Conservation (phyloP, 2,113 vertebrate species). For the Cariama cristata region DNA sequence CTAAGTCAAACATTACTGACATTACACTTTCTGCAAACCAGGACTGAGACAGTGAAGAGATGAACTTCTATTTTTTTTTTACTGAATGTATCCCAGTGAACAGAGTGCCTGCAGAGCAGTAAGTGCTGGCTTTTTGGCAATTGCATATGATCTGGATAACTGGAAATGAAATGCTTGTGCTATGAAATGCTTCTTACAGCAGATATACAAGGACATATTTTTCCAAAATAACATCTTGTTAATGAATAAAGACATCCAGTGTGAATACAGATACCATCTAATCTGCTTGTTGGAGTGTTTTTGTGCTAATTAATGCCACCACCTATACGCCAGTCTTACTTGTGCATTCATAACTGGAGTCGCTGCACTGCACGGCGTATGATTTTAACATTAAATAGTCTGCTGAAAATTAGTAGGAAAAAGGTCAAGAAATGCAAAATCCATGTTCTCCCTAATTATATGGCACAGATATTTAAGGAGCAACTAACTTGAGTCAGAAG, state of each 20-base stretch:
- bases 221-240: background rate
- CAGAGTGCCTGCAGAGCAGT: background rate
- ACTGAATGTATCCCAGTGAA: background rate
- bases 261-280: background rate
- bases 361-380: fast-evolving
- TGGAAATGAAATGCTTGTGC: background rate
- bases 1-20: background rate
- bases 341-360: background rate
- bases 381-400: slow-evolving; percentile 15
- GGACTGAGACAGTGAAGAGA: background rate
- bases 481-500: background rate
- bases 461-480: slow-evolving; percentile 4
- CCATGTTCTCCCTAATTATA: background rate
- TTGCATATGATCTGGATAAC: background rate
- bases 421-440: slow-evolving; percentile 64
- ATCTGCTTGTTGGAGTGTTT: background rate
- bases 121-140: background rate
- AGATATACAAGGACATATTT: background rate
- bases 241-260: background rate
- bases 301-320: background rate
- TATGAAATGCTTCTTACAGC: background rate
- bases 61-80: background rate
- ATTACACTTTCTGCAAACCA: background rate
- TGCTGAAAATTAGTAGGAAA: slow-evolving; percentile 38
- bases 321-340: background rate